phyloP scores from a whole-genome alignment of 1,140 invertebrate species.

The Tetramorium alpestre region DNA sequence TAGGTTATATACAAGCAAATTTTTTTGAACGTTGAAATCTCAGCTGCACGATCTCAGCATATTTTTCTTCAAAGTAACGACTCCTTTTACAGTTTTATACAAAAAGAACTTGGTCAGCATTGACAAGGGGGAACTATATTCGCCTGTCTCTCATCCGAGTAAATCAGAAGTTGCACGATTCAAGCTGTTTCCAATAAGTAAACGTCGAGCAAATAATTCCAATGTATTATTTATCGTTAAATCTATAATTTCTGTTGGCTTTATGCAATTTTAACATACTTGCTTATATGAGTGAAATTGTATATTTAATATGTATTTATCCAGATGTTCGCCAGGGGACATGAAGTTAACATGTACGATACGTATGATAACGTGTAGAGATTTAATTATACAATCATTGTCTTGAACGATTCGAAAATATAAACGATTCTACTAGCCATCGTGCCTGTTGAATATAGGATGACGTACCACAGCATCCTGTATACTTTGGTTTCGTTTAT shows the following conservation, averaged over 20 bases:
- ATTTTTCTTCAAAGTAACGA: constrained; percentile 56
- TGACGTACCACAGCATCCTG: not conserved
- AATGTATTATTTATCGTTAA: constrained; percentile 73
- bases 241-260: constrained; percentile 67
- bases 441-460: constrained; percentile 15
- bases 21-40: not conserved
- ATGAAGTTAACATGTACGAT: constrained; percentile 64
- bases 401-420: constrained; percentile 34
- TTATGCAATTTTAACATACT: constrained; percentile 72
- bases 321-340: constrained; percentile 64
- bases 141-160: constrained; percentile 61
- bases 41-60: constrained; percentile 44
- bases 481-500: constrained; percentile 10
- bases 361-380: constrained; percentile 4
- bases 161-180: constrained; percentile 62
- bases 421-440: constrained; percentile 21
- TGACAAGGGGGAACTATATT: constrained; percentile 68
- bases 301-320: constrained; percentile 74
- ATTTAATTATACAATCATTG: constrained; percentile 36
- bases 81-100: constrained; percentile 69
- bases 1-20: not conserved
- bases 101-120: constrained; percentile 35
- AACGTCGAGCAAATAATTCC: constrained; percentile 70
- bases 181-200: constrained; percentile 58
- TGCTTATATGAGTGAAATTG: constrained; percentile 73